Base-by-base conservation (phyloP, 2,888 invertebrate species). In the Brachynemurus nebulosus region DNA sequence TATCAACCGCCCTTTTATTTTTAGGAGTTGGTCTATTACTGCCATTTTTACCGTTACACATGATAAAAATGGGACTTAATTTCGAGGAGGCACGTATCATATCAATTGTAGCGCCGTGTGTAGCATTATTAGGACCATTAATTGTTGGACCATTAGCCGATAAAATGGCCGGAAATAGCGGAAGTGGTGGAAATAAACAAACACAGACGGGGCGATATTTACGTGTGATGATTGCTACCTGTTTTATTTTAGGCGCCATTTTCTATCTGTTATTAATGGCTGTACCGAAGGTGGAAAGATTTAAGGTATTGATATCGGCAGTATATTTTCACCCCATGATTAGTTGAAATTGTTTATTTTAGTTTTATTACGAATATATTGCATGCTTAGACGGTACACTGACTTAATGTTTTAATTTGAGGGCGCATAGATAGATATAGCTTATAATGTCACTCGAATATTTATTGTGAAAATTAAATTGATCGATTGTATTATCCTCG, bases 21-120 rank as follows among this genome's bases (percentile, higher is more conserved):
- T 27, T 64, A 90, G 90, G 83, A 53, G 68, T 90, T 55, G 86
- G 88, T 51, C 81, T 84, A 54, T 71, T 91, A 50, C 77, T 84
- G 56, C 83, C 90, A 6, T 83, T 86, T 64, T 76, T 91, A 49
- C 78, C 85, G 14, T 69, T 82, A 46, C 86, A 85, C 64, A 83
- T 86, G 80, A 66, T 72, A 49, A 67, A 72, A 47, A 69, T 80
- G 50, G 90, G 89, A 1, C 62, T 92, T 51, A 78, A 79, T 42
- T 67, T 76, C 49, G 73, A 76, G 42, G 86, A 91, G 62, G 76
- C 80, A 23, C 76, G 84, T 16, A 71, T 81, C 45, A 78, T 91
- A 54, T 86, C 84, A 44, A 78, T 83, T 35, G 71, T 86, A 43
- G 79, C 86, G 18, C 85, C 91, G 4, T 75, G 84, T 53, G 70